Conservation (phyloP, 2,113 vertebrate genomes). For the Neofelis nebulosa region DNA sequence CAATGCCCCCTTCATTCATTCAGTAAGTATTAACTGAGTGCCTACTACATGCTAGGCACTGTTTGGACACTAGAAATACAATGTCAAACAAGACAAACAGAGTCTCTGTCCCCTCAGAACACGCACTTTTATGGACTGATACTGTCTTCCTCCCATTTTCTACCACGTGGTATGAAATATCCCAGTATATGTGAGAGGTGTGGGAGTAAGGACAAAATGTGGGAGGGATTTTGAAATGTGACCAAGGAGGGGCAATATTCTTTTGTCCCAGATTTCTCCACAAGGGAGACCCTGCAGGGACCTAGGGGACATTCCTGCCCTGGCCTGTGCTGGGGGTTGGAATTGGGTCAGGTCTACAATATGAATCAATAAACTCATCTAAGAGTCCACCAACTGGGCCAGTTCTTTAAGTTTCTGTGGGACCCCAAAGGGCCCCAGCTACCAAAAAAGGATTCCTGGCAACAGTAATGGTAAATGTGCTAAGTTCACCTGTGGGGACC, state of each 20-base stretch:
- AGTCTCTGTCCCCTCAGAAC: not conserved
- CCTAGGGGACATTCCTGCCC: not conserved
- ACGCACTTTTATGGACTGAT: not conserved
- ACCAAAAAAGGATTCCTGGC: not conserved
- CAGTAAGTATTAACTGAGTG: not conserved
- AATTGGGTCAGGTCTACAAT: not conserved
- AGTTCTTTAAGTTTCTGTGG: not conserved
- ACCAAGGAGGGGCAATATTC: not conserved
- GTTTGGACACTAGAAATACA: not conserved
- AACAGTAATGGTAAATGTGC: not conserved
- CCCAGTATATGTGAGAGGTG: not conserved
- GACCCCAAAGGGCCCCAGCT: not conserved
- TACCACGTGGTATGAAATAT: not conserved
- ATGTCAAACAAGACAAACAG: not conserved
- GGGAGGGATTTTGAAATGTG: not conserved
- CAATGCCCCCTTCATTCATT: not conserved
- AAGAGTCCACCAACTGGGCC: not conserved
- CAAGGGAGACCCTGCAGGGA: not conserved
- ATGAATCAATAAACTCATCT: not conserved
- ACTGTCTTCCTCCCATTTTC: not conserved
- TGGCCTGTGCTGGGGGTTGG: not conserved
- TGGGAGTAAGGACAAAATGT: not conserved
- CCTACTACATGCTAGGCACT: not conserved
- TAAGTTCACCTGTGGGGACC: not conserved
- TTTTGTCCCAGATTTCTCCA: not conserved